Evolutionary conservation across 2,888 invertebrate species (phyloP).

Genomic region (Sialis lutaria): DNA sequence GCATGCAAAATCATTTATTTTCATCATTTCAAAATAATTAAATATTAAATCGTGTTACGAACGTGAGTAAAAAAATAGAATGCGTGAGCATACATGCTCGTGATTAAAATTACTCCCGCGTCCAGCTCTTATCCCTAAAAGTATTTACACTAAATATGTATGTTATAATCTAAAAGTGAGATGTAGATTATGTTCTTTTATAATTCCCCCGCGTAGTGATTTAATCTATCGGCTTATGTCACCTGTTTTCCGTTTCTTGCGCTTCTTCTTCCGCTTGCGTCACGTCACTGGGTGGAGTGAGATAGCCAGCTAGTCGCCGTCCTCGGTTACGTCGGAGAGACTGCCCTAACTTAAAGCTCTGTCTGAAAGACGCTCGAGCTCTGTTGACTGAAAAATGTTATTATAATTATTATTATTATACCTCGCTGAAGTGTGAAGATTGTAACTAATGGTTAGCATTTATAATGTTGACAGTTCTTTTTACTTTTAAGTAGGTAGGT

Average conservation of each 20-base stretch:
- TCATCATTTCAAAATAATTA: no score
- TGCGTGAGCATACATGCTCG: no score
- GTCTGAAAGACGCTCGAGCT: constrained; percentile 44
- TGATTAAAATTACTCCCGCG: not conserved
- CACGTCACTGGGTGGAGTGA: constrained; percentile 41
- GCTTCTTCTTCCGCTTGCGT: constrained; percentile 43
- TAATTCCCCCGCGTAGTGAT: no score
- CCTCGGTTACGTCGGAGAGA: constrained; percentile 31
- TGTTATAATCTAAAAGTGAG: no score
- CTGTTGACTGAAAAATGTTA: constrained; percentile 34
- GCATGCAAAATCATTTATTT: no score
- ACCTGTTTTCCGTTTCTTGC: constrained; percentile 28
- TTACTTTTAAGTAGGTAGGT: no score
- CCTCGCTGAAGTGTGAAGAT: no score
- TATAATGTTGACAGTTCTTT: no score
- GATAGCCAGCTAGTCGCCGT: constrained; percentile 34
- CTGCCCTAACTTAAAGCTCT: constrained; percentile 32
- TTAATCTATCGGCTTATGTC: constrained; percentile 6
- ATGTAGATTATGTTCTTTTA: no score
- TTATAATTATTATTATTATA: not conserved
- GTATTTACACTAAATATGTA: no score
- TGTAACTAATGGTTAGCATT: no score
- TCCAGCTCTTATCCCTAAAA: not conserved
- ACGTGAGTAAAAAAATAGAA: not conserved
- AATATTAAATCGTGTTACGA: no score